These are phyloP conservation scores for Morelia viridis DNA, from an alignment of 2,797 vertebrate genomes.

Conservation along the genomic window DNA sequence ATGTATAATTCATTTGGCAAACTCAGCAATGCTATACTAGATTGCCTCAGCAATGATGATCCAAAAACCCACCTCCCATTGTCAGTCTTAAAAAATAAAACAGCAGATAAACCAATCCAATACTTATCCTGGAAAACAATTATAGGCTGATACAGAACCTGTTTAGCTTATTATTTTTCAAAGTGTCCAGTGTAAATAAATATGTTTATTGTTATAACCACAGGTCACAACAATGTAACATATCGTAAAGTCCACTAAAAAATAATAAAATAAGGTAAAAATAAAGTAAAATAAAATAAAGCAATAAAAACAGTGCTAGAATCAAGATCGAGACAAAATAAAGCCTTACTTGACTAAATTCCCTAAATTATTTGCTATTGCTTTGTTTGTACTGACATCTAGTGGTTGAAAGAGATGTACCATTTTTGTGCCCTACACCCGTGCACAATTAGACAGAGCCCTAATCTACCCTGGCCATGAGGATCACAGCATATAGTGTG, in stretches of 20 bases:
- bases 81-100: background rate
- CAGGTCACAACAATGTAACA: background rate
- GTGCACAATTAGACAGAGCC: background rate
- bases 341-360: background rate
- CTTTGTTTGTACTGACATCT: constrained; percentile 52
- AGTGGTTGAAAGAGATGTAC: constrained; percentile 30
- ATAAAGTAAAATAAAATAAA: background rate
- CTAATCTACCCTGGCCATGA: background rate
- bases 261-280: background rate
- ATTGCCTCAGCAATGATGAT: background rate
- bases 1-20: background rate
- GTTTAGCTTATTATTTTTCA: background rate
- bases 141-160: background rate
- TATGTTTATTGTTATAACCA: background rate
- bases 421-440: background rate
- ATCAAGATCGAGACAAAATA: background rate
- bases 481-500: background rate
- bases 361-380: background rate
- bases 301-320: background rate
- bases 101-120: background rate
- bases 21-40: background rate
- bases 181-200: background rate
- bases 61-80: background rate
- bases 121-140: background rate
- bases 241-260: background rate